These are phyloP conservation scores for Cylloceria caligata DNA, from an alignment of 2,888 invertebrate genomes.

Conservation along the genomic window DNA sequence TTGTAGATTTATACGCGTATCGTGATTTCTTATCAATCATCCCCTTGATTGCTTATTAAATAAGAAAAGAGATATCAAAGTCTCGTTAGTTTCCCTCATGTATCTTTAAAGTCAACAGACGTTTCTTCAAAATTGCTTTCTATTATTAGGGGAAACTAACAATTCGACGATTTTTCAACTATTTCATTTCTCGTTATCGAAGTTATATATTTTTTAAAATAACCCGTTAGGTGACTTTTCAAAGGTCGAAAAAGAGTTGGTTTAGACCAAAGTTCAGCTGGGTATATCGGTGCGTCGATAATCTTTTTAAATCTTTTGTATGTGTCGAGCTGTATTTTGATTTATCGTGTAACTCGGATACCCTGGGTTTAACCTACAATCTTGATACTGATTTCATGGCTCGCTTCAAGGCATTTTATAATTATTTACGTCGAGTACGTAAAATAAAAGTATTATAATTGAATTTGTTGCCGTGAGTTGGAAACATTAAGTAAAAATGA, in stretches of 20 bases:
- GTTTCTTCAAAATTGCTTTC: neutral
- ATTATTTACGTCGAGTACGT: neutral
- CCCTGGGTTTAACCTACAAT: neutral
- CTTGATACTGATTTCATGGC: neutral
- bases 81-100: too few relatives aligned
- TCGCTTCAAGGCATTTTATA: neutral
- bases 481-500: neutral
- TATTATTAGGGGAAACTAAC: neutral
- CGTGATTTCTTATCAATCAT: too few relatives aligned
- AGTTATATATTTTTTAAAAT: neutral
- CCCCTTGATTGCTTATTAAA: too few relatives aligned
- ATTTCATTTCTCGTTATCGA: neutral
- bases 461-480: neutral
- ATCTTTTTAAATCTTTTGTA: too few relatives aligned
- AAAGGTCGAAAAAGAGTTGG: neutral
- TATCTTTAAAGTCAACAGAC: neutral
- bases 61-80: too few relatives aligned
- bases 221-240: too few relatives aligned
- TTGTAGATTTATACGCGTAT: neutral
- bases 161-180: neutral
- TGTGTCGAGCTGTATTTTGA: too few relatives aligned
- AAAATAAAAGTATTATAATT: neutral
- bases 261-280: too few relatives aligned
- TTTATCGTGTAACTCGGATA: too few relatives aligned
- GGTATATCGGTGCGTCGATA: too few relatives aligned